Evolutionary conservation across 2,113 vertebrate genomes (phyloP).

Genomic region (Macquaria australasica): DNA sequence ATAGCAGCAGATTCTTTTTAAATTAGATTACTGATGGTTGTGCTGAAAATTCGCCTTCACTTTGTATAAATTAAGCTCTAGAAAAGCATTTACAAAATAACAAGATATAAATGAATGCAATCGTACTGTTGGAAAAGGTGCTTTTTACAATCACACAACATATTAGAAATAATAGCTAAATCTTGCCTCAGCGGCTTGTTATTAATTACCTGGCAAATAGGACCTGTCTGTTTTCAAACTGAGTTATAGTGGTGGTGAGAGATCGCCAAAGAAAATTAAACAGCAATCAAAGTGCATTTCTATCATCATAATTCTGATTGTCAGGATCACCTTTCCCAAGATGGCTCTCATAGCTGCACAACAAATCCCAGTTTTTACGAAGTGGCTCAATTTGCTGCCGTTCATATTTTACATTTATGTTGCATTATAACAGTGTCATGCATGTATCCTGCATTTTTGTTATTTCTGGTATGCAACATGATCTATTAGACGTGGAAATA

Average conservation of each 20-base stretch:
- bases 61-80: conserved; percentile 82
- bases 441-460: conserved; percentile 88
- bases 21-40: conserved; percentile 80
- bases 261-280: conserved; percentile 87
- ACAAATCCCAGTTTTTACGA: conserved; percentile 94
- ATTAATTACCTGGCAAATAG: conserved; percentile 86
- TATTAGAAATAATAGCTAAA: conserved; percentile 86
- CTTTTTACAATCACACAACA: conserved; percentile 83
- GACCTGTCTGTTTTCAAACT: conserved; percentile 80
- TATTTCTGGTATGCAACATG: conserved; percentile 90
- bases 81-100: conserved; percentile 85
- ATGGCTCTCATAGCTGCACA: conserved; percentile 85
- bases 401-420: conserved; percentile 96
- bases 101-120: conserved; percentile 87
- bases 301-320: conserved; percentile 92
- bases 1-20: conserved; percentile 71
- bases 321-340: conserved; percentile 86
- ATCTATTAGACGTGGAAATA: conserved; percentile 95
- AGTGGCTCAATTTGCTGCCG: conserved; percentile 91
- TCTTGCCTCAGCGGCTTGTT: conserved; percentile 73
- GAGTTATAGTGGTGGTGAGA: conserved; percentile 76
- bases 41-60: conserved; percentile 76
- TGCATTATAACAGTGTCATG: conserved; percentile 88
- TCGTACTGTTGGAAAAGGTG: conserved; percentile 81
- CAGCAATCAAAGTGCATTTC: conserved; percentile 91